Conservation (phyloP, 2,797 vertebrate genomes). For the Pseudomugil gertrudae region DNA sequence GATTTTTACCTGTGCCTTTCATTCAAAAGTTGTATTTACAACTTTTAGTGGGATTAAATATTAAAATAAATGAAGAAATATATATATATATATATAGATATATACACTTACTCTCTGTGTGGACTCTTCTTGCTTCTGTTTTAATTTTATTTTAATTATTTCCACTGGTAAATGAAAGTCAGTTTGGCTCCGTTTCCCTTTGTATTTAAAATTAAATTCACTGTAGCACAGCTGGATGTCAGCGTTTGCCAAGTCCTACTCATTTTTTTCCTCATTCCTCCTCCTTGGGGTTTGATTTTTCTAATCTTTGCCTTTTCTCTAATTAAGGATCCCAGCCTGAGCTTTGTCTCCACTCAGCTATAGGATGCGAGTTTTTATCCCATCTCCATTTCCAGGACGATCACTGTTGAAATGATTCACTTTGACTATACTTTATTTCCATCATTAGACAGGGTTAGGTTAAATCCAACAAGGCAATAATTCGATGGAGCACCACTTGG, state of each 20-base stretch:
- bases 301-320: constrained; percentile 57
- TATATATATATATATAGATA: constrained; percentile 78
- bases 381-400: constrained; percentile 43
- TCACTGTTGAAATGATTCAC: constrained; percentile 12
- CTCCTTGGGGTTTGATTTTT: constrained; percentile 57
- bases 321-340: constrained; percentile 53
- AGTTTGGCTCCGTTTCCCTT: constrained; percentile 38
- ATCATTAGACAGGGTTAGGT: constrained; percentile 16
- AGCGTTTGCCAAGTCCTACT: constrained; percentile 50
- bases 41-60: constrained; percentile 97
- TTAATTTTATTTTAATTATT: constrained; percentile 39
- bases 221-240: constrained; percentile 59
- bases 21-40: constrained; percentile 96
- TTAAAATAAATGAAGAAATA: constrained; percentile 91
- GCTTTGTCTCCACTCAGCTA: constrained; percentile 60
- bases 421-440: not conserved
- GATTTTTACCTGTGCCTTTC: constrained; percentile 98
- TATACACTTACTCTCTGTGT: constrained; percentile 62
- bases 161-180: constrained; percentile 16
- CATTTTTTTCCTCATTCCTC: constrained; percentile 42
- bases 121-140: constrained; percentile 59
- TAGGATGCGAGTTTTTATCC: constrained; percentile 25
- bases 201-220: constrained; percentile 43
- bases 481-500: constrained; percentile 9
- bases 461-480: constrained; percentile 22